Conservation (phyloP, 1,140 invertebrate genomes). For the Bombus superbus region DNA sequence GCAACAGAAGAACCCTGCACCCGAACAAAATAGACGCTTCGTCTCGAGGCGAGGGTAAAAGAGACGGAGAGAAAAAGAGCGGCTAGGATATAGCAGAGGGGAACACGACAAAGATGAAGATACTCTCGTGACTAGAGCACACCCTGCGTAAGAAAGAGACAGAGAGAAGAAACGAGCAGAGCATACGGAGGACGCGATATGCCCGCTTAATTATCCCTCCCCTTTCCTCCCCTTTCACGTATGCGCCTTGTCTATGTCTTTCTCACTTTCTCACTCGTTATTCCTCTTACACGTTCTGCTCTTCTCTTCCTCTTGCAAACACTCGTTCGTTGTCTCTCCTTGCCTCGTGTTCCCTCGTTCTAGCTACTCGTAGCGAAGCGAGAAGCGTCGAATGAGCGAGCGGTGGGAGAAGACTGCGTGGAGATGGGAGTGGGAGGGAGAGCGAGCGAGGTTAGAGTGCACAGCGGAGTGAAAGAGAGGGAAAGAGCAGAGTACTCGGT, state of each 20-base stretch:
- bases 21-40: constrained; percentile 59
- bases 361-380: constrained; percentile 38
- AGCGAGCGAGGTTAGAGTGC: constrained; percentile 26
- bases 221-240: constrained; percentile 55
- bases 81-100: not conserved
- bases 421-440: constrained; percentile 10
- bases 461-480: not conserved
- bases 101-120: constrained; percentile 9
- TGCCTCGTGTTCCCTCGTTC: constrained; percentile 13
- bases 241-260: constrained; percentile 60
- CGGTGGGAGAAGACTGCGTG: constrained; percentile 49
- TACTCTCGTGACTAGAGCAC: not conserved
- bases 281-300: constrained; percentile 4
- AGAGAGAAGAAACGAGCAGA: constrained; percentile 9
- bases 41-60: constrained; percentile 55
- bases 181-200: constrained; percentile 72
- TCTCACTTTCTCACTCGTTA: constrained; percentile 54
- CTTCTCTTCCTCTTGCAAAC: too few relatives aligned
- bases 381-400: constrained; percentile 19
- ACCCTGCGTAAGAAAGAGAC: not conserved
- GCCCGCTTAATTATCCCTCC: constrained; percentile 81
- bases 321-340: not conserved
- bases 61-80: constrained; percentile 45
- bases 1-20: constrained; percentile 57
- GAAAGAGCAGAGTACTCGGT: constrained; percentile 48